Percentiles rank a stretch among this genome's conserved stretches.
Evolutionary conservation across 1,140 invertebrate genomes (phyloP).

Genomic region (Bacillus rossius): DNA sequence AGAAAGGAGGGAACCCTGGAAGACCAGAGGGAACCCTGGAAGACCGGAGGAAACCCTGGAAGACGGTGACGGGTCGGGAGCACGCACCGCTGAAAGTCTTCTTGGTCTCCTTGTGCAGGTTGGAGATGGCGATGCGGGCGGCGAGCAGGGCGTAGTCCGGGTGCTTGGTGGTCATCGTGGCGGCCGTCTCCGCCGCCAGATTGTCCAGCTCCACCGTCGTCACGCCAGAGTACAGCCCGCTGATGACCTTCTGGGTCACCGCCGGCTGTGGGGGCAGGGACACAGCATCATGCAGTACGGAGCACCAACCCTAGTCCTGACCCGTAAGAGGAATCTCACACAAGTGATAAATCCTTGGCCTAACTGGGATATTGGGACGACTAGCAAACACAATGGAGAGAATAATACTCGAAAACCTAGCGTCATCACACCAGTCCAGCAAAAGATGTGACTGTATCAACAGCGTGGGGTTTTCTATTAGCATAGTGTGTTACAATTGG

Average conservation of each 20-base stretch:
- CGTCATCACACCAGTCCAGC: too few relatives aligned
- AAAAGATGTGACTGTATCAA: too few relatives aligned
- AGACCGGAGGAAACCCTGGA: too few relatives aligned
- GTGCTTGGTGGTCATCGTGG: slow-evolving; percentile 93
- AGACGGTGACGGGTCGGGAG: too few relatives aligned
- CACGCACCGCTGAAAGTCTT: slow-evolving; percentile 78
- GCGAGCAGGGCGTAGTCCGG: slow-evolving; percentile 96
- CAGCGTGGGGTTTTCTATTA: too few relatives aligned
- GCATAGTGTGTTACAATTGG: too few relatives aligned
- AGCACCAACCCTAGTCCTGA: neutral
- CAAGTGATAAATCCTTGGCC: neutral
- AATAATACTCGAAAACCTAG: too few relatives aligned
- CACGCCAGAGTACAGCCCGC: slow-evolving; percentile 91
- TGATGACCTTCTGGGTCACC: slow-evolving; percentile 86
- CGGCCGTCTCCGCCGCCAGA: slow-evolving; percentile 93
- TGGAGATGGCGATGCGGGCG: slow-evolving; percentile 93
- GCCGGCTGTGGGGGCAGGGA: slow-evolving; percentile 58
- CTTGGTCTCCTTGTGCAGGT: slow-evolving; percentile 95
- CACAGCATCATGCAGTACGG: neutral
- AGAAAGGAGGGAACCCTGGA: too few relatives aligned
- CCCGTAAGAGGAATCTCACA: too few relatives aligned
- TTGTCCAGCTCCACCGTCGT: slow-evolving; percentile 97
- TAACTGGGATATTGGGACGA: neutral
- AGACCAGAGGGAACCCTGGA: too few relatives aligned
- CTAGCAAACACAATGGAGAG: neutral